phyloP scores from a whole-genome alignment of 2,888 invertebrate genomes.

The Ptilodon capucinus region DNA sequence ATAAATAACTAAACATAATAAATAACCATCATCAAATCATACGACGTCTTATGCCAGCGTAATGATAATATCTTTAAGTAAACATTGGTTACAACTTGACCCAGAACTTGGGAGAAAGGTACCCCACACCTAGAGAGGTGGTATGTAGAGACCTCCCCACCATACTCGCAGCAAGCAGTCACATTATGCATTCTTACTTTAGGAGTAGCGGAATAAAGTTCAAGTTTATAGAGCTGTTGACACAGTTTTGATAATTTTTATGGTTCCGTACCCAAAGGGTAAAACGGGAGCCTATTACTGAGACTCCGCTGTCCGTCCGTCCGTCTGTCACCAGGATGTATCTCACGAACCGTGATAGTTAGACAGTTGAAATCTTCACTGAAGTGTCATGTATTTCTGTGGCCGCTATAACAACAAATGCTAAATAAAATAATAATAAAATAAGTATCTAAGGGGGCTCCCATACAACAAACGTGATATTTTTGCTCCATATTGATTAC shows the following conservation, averaged over 20 bases:
- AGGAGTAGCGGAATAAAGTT: slow-evolving; percentile 33
- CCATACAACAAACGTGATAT: no score
- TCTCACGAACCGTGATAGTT: no score
- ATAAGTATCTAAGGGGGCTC: no score
- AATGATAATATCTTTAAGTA: slow-evolving; percentile 19
- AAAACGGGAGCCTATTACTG: no score
- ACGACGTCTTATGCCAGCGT: not conserved
- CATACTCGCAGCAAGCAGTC: slow-evolving; percentile 23
- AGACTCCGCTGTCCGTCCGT: no score
- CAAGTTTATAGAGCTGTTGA: slow-evolving; percentile 32
- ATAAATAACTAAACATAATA: not conserved
- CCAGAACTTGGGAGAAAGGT: slow-evolving; percentile 81
- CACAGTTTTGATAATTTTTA: slow-evolving; percentile 5
- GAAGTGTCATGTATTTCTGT: no score
- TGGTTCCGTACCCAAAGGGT: not conserved
- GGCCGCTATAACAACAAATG: no score
- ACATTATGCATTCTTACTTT: slow-evolving; percentile 53
- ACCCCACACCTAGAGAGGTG: slow-evolving; percentile 37
- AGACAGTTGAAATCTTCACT: no score
- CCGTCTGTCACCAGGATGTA: no score
- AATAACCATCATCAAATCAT: not conserved
- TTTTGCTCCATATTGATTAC: no score
- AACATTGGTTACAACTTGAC: slow-evolving; percentile 60
- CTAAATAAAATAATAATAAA: no score
- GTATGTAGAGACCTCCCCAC: slow-evolving; percentile 15